phyloP scores from a whole-genome alignment of 2,113 vertebrate species.

The Micromys minutus region DNA sequence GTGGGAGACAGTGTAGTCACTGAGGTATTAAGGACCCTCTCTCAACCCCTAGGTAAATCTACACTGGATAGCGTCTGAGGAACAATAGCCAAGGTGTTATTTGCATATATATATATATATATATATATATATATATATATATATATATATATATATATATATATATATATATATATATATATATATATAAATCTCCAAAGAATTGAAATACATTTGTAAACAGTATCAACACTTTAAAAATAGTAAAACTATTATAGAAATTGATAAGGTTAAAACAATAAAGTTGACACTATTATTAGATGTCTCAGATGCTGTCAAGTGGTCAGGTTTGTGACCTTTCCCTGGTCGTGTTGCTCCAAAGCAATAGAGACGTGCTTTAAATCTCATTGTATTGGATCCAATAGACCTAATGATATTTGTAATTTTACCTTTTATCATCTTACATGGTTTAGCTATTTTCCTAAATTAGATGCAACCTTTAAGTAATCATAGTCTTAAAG shows the following conservation, averaged over 20 bases:
- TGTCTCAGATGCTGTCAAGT: neutral
- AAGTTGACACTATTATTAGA: no score
- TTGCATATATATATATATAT: no score
- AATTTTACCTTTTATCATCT: neutral
- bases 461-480: neutral
- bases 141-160: neutral
- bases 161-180: accelerated
- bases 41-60: neutral
- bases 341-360: neutral
- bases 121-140: neutral
- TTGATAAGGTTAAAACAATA: neutral
- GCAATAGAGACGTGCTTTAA: neutral
- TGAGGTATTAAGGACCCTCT: neutral
- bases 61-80: neutral
- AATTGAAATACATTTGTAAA: neutral
- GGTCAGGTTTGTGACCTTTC: neutral
- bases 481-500: neutral
- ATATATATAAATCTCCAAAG: neutral
- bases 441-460: slow-evolving; percentile 3
- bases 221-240: neutral
- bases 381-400: neutral
- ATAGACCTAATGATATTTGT: neutral
- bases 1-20: neutral
- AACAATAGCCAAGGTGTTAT: neutral
- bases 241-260: neutral